These are phyloP conservation scores for Achatina immaculata DNA, from an alignment of 1,140 invertebrate species.

Conservation along the genomic window DNA sequence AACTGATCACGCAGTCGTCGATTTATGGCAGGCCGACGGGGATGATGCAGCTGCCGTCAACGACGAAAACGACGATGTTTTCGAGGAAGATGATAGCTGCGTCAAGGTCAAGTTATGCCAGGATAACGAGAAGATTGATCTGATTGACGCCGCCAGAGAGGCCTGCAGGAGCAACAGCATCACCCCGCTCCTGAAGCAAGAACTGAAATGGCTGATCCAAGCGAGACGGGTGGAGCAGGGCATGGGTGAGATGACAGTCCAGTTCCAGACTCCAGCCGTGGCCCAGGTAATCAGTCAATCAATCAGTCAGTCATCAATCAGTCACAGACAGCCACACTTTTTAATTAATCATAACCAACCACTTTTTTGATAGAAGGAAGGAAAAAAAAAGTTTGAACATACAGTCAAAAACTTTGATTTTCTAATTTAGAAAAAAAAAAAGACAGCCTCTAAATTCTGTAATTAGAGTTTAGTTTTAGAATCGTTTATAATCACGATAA, in stretches of 20 bases:
- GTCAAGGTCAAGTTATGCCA: background rate
- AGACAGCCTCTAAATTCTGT: too few species aligned
- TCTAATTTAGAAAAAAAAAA: too few species aligned
- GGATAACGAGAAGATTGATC: background rate
- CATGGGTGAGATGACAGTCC: constrained; percentile 26
- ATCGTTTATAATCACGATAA: too few species aligned
- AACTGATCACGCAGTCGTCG: background rate
- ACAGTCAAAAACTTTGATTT: too few species aligned
- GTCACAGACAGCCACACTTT: too few species aligned
- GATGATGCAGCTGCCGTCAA: background rate
- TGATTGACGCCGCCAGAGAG: background rate
- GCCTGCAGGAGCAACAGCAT: background rate
- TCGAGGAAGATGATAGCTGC: background rate
- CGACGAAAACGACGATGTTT: background rate
- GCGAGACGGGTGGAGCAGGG: constrained; percentile 10
- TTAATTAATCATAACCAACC: too few species aligned
- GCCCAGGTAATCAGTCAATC: constrained; percentile 7
- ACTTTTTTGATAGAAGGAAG: too few species aligned
- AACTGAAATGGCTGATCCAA: constrained; percentile 30
- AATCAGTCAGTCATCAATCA: background rate
- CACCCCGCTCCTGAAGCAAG: constrained; percentile 22
- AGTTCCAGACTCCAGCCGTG: background rate
- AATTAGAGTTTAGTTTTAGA: too few species aligned
- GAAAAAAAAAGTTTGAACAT: too few species aligned
- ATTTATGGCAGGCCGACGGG: background rate